Evolutionary conservation across 1,140 invertebrate genomes (phyloP).

Genomic region (Drosophila prosaltans): DNA sequence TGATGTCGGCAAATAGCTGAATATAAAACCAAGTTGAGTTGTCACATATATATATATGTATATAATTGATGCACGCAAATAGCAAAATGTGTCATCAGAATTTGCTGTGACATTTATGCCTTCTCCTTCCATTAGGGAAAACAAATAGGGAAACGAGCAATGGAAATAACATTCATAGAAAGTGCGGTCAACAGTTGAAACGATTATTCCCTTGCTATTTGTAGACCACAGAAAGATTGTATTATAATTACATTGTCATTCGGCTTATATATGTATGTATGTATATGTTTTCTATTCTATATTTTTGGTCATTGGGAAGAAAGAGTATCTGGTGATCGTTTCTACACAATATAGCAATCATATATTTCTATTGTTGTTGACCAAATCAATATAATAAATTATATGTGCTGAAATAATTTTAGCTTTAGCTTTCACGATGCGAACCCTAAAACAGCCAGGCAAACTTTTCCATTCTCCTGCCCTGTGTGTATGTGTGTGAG

Average conservation of each 20-base stretch:
- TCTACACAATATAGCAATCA: not conserved
- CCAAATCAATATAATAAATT: slow-evolving; percentile 66
- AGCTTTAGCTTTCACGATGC: not conserved
- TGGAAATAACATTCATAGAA: slow-evolving; percentile 16
- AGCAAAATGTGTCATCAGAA: slow-evolving; percentile 68
- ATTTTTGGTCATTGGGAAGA: not conserved
- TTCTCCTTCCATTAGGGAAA: slow-evolving; percentile 31
- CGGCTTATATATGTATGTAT: no score
- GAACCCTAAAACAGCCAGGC: slow-evolving; percentile 12
- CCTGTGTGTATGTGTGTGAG: not conserved
- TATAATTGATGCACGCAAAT: slow-evolving; percentile 79
- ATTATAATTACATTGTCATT: not conserved
- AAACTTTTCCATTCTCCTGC: not conserved
- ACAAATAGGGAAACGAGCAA: not conserved
- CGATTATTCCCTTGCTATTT: slow-evolving; percentile 33
- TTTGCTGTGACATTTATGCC: slow-evolving; percentile 36
- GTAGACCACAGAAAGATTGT: not conserved
- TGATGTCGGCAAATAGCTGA: not conserved
- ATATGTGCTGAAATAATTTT: slow-evolving; percentile 40
- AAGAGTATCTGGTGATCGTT: slow-evolving; percentile 32
- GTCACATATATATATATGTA: slow-evolving; percentile 40
- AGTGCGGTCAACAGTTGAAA: slow-evolving; percentile 36
- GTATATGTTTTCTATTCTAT: not conserved
- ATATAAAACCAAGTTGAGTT: slow-evolving; percentile 14
- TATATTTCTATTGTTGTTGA: slow-evolving; percentile 30